phyloP scores from a whole-genome alignment of 2,113 vertebrate genomes.

The Neotoma lepida region DNA sequence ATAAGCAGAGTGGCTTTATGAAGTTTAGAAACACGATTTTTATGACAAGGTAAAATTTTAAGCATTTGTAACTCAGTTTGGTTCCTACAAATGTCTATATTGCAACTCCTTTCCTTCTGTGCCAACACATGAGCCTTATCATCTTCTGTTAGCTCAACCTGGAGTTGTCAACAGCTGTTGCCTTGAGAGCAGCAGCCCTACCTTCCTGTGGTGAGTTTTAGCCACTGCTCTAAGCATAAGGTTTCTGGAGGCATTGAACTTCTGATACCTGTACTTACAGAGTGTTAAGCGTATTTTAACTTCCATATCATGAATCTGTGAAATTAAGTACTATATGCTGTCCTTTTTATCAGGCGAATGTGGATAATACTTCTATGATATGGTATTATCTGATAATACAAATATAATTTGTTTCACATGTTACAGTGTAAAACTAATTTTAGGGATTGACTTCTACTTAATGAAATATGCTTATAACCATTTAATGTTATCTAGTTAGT shows the following conservation, averaged over 20 bases:
- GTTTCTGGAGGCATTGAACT: not conserved
- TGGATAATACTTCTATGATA: slow-evolving; percentile 9
- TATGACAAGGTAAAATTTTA: not conserved
- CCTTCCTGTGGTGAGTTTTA: not conserved
- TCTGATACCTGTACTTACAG: not conserved
- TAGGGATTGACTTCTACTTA: slow-evolving; percentile 58
- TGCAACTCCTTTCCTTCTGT: not conserved
- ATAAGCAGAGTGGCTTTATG: not conserved
- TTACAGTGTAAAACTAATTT: slow-evolving; percentile 62
- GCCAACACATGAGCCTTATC: not conserved
- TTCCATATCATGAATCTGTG: slow-evolving; percentile 19
- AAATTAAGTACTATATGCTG: not conserved
- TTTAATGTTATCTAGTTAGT: slow-evolving; percentile 65
- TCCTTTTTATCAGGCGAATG: slow-evolving; percentile 28
- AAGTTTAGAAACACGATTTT: not conserved
- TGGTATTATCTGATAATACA: slow-evolving; percentile 53
- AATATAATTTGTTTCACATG: slow-evolving; percentile 63
- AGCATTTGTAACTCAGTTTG: slow-evolving; percentile 22
- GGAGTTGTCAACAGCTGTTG: not conserved
- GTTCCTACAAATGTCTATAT: not conserved
- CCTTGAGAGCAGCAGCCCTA: not conserved
- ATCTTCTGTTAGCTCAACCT: not conserved
- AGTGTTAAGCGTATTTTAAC: slow-evolving; percentile 25
- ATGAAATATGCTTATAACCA: slow-evolving; percentile 41
- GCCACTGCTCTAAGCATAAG: no score